phyloP scores from a whole-genome alignment of 2,888 invertebrate species.

The Yponomeuta sedellus region DNA sequence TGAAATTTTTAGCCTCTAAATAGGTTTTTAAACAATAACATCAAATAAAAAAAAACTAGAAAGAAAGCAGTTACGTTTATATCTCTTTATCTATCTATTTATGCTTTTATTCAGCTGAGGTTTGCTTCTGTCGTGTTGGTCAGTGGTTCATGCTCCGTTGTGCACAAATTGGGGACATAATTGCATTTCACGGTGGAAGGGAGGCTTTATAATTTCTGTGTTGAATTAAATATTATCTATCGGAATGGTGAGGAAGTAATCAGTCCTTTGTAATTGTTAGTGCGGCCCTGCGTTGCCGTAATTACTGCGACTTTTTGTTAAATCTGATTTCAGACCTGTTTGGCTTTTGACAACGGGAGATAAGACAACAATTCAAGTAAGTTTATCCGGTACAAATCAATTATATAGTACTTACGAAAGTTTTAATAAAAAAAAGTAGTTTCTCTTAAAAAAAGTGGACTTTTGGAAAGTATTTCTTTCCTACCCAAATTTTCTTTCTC shows the following conservation, averaged over 20 bases:
- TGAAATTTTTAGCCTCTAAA: no score
- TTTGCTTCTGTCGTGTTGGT: neutral
- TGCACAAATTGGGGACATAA: constrained; percentile 53
- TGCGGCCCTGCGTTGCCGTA: neutral
- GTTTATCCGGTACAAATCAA: no score
- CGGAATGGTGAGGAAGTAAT: neutral
- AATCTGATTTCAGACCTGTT: neutral
- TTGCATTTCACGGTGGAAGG: constrained; percentile 47
- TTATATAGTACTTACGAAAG: no score
- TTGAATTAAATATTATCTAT: neutral
- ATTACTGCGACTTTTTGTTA: neutral
- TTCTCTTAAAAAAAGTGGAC: neutral
- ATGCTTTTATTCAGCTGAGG: neutral
- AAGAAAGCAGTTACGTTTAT: no score
- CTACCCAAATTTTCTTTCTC: neutral
- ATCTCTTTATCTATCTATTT: no score
- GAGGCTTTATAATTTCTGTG: neutral
- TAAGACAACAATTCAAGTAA: no score
- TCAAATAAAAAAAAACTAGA: no score
- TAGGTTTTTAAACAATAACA: no score
- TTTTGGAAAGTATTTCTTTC: no score
- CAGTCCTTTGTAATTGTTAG: neutral
- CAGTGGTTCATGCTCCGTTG: constrained; percentile 40
- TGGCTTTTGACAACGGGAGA: neutral
- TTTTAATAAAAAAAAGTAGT: no score